phyloP scores from a whole-genome alignment of 1,140 invertebrate species.

The Leptinotarsa undecemlineata region DNA sequence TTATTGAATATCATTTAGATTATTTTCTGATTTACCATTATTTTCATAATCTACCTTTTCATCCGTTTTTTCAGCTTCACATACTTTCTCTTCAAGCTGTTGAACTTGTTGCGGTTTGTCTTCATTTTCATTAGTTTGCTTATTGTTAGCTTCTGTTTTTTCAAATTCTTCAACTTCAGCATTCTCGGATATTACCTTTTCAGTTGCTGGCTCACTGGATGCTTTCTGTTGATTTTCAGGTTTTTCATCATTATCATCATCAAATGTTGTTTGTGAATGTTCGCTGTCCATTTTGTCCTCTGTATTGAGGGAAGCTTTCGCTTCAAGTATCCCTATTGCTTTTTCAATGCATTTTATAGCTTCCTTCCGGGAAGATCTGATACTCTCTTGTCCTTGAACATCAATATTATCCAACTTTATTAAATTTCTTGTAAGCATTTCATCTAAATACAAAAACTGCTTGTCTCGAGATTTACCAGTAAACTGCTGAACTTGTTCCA shows the following conservation, averaged over 20 bases:
- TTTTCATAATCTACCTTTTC: background rate
- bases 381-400: slow-evolving; percentile 64
- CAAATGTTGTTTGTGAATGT: slow-evolving; percentile 10
- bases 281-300: slow-evolving; percentile 41
- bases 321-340: slow-evolving; percentile 81
- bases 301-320: slow-evolving; percentile 59
- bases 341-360: slow-evolving; percentile 87
- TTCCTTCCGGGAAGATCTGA: slow-evolving; percentile 81
- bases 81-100: background rate
- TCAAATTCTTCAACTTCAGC: slow-evolving; percentile 22
- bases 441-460: slow-evolving; percentile 86
- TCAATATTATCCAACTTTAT: slow-evolving; percentile 91
- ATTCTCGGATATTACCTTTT: background rate
- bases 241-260: slow-evolving; percentile 25
- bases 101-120: background rate
- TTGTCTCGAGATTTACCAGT: slow-evolving; percentile 76
- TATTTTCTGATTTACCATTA: background rate
- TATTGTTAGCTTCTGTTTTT: slow-evolving; percentile 7
- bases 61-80: background rate
- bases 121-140: background rate
- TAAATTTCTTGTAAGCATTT: slow-evolving; percentile 91
- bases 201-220: background rate
- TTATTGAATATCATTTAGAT: background rate
- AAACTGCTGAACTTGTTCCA: slow-evolving; percentile 78
- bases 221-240: slow-evolving; percentile 26